Evolutionary conservation across 2,888 invertebrate species (phyloP).

Genomic region (Formica aserva): DNA sequence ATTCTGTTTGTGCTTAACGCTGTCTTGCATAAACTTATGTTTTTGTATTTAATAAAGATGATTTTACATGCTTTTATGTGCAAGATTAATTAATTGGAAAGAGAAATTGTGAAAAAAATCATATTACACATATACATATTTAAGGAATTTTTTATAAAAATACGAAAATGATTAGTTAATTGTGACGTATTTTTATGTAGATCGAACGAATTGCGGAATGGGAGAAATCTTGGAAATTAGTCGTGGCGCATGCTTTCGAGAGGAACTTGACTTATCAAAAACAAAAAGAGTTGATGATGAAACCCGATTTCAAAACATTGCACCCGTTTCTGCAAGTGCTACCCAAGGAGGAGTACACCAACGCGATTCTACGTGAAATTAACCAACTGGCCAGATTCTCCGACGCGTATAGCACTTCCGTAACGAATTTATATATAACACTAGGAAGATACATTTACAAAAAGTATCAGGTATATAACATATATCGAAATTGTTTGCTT

Average conservation of each 20-base stretch:
- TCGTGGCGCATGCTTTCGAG: constrained; percentile 89
- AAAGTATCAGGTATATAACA: constrained; percentile 73
- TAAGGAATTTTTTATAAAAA: background rate
- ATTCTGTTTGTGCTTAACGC: background rate
- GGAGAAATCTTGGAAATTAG: constrained; percentile 89
- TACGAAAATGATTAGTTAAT: background rate
- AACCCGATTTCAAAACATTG: constrained; percentile 86
- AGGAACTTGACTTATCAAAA: constrained; percentile 90
- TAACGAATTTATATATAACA: constrained; percentile 88
- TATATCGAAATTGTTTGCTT: background rate
- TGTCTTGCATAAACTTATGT: background rate
- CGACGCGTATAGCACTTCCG: constrained; percentile 92
- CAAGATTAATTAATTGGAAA: background rate
- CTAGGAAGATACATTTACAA: constrained; percentile 87
- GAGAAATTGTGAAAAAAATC: background rate
- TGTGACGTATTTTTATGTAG: constrained; percentile 84
- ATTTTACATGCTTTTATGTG: background rate
- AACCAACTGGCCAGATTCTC: constrained; percentile 91
- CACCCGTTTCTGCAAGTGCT: constrained; percentile 91
- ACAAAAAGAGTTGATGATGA: constrained; percentile 81
- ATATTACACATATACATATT: background rate
- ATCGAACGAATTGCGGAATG: constrained; percentile 88
- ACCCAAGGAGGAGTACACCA: constrained; percentile 87
- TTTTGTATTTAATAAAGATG: background rate
- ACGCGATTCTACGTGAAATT: constrained; percentile 90